Evolutionary conservation across 2,113 vertebrate species (phyloP), one percentile per base, ranked within the genome.

Genomic region (Petaurus breviceps): DNA sequence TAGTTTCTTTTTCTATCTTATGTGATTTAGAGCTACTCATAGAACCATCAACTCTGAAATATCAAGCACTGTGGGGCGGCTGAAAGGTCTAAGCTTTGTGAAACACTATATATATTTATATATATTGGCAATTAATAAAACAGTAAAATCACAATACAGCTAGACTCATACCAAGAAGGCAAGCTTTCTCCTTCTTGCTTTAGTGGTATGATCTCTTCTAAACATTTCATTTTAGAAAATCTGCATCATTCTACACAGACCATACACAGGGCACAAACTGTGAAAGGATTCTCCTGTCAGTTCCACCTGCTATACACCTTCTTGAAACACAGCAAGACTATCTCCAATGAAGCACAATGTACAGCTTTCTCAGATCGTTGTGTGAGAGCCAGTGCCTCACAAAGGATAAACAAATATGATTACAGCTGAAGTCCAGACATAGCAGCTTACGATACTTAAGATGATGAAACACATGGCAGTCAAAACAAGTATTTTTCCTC

Each of bases 111-210:
- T 96, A 98, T 99, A 99, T 98, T 99, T 98, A 98, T 98, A 98
- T 98, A 98, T 98, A 98, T 96, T 97, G 99, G 99, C 99, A 99
- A 99, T 99, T 98, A 98, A 99, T 99, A 99, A 99, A 99, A 99
- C 99, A 98, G 97, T 99, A 99, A 99, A 99, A 99, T 99, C 99
- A 99, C 99, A 98, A 99, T 98, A 99, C 98, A 99, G 99, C 99
- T 98, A 99, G 98, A 98, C 98, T 99, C 98, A 99, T 98, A 99
- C 98, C 98, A 99, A 98, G 98, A 98, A 98, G 98, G 97, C 98
- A 98, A 98, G 98, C 50, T 90, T 97, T 97, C 96, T 96, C 94
- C 98, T 97, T 97, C 97, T 97, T 98, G 98, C 98, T 98, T 98
- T 98, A 97, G 97, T 98, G 98, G 99, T 98, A 99, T 98, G 98